A percentile compares a stretch with the other conserved stretches of the same genome.
Evolutionary conservation across 2,113 vertebrate species (phyloP).

Genomic region (Euleptes europaea): DNA sequence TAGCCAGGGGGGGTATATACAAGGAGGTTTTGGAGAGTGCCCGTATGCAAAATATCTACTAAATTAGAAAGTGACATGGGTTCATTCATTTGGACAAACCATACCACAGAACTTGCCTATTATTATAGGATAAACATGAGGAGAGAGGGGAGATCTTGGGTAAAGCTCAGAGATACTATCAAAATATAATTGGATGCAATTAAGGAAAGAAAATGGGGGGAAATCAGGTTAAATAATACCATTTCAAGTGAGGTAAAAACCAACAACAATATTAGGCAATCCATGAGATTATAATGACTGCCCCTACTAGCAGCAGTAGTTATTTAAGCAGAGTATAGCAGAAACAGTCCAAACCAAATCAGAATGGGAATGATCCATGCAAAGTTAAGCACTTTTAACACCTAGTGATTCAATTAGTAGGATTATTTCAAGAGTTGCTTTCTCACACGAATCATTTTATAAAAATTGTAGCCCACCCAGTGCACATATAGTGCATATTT

Average conservation of each 20-base stretch:
- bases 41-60: not conserved
- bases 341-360: not conserved
- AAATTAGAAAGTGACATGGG: not conserved
- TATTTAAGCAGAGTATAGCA: not conserved
- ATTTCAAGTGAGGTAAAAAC: conserved; percentile 25
- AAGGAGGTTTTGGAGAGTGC: not conserved
- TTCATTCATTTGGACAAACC: not conserved
- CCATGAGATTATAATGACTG: not conserved
- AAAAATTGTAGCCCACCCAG: not conserved
- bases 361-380: not conserved
- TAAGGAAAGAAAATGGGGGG: not conserved
- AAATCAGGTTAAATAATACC: conserved; percentile 19
- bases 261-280: conserved; percentile 10
- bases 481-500: not conserved
- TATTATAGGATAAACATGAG: not conserved
- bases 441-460: not conserved
- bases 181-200: conserved; percentile 16
- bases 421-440: not conserved
- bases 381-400: not conserved
- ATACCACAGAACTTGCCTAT: not conserved
- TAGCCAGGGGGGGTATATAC: not conserved
- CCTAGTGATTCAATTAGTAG: not conserved
- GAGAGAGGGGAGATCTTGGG: not conserved
- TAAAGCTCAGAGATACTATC: not conserved
- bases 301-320: not conserved